Conservation (phyloP, 1,140 invertebrate species). For the Drosophila chauvacae region DNA sequence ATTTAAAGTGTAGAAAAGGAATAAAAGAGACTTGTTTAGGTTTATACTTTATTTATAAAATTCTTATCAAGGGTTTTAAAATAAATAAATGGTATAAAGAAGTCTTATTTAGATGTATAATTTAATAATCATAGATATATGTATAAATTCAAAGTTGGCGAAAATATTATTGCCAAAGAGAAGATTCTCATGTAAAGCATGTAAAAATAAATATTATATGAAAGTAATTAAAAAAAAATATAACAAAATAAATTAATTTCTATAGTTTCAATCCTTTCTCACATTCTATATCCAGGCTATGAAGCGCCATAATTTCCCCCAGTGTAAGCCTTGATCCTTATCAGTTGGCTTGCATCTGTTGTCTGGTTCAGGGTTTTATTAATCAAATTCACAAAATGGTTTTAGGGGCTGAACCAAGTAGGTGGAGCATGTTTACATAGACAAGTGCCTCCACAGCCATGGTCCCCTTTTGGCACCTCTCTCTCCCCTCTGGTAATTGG, state of each 20-base stretch:
- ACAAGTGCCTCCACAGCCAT: constrained; percentile 55
- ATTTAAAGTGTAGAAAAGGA: fast-evolving
- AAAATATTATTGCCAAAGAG: neutral
- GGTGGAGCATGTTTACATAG: constrained; percentile 82
- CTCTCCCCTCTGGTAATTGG: constrained; percentile 54
- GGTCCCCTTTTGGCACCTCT: constrained; percentile 21
- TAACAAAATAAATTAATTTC: neutral
- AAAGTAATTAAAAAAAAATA: neutral
- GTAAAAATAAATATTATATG: neutral
- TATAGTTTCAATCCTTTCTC: neutral
- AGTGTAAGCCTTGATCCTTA: constrained; percentile 55
- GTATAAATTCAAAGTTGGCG: neutral
- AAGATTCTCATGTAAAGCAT: too few relatives aligned
- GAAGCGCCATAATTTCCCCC: neutral
- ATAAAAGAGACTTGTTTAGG: neutral
- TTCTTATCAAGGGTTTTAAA: too few relatives aligned
- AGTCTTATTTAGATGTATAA: too few relatives aligned
- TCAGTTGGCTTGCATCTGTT: constrained; percentile 71
- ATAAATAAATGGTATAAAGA: too few relatives aligned
- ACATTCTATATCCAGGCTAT: too few relatives aligned
- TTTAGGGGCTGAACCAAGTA: constrained; percentile 76
- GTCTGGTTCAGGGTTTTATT: constrained; percentile 80
- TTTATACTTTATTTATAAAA: neutral
- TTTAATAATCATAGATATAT: neutral
- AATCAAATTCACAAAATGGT: constrained; percentile 84